phyloP scores from a whole-genome alignment of 2,113 vertebrate species.

The Melozone crissalis region DNA sequence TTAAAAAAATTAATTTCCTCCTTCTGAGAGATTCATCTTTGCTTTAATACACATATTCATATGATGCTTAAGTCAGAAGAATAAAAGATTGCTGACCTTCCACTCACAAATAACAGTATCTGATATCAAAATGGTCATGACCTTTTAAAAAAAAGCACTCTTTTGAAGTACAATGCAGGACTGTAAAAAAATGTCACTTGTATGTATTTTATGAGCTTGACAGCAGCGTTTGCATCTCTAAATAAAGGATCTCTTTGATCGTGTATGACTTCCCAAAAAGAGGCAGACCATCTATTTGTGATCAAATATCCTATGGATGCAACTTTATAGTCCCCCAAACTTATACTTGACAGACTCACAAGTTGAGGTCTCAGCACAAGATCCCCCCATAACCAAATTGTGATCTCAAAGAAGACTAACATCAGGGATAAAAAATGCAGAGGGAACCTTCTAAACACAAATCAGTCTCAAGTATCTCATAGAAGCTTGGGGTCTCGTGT shows the following conservation, averaged over 20 bases:
- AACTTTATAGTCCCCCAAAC: neutral
- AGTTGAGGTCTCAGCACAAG: neutral
- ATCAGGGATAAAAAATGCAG: neutral
- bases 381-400: neutral
- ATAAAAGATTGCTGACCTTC: neutral
- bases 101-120: neutral
- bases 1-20: slow-evolving; percentile 64
- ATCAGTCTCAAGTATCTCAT: neutral
- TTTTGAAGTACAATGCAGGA: slow-evolving; percentile 34
- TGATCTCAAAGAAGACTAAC: neutral
- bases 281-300: neutral
- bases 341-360: neutral
- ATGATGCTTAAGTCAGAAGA: neutral
- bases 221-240: slow-evolving; percentile 29
- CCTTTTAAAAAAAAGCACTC: neutral
- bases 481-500: neutral
- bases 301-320: neutral
- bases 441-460: neutral
- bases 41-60: neutral
- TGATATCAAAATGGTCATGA: slow-evolving; percentile 45
- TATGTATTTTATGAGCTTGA: slow-evolving; percentile 34
- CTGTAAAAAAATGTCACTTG: slow-evolving; percentile 41
- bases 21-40: neutral
- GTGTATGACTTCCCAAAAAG: neutral
- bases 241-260: slow-evolving; percentile 34